These are phyloP conservation scores for Neopipo cinnamomea DNA, from an alignment of 2,113 vertebrate species.

Conservation along the genomic window DNA sequence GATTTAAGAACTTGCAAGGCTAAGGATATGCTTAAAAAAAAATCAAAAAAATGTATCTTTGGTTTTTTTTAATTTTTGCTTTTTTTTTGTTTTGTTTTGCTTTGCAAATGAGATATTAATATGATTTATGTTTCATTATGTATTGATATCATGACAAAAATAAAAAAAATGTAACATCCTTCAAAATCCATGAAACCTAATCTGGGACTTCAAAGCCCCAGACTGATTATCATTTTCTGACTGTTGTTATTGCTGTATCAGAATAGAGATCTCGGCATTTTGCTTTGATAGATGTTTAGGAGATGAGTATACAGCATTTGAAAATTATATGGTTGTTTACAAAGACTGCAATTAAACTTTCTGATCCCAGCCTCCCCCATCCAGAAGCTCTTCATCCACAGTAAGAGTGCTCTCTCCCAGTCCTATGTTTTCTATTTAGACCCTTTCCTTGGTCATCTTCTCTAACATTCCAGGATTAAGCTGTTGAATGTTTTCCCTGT, in stretches of 20 bases:
- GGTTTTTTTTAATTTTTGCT: not conserved
- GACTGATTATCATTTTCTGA: not conserved
- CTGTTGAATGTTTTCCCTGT: not conserved
- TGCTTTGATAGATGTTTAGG: not conserved
- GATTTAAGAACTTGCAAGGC: not conserved
- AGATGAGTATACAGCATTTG: not conserved
- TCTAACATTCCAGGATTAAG: not conserved
- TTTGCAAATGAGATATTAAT: not conserved
- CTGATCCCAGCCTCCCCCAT: not conserved
- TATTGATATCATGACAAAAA: not conserved
- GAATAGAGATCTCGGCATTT: not conserved
- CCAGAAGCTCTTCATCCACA: not conserved
- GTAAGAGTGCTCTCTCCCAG: not conserved
- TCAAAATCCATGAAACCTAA: not conserved
- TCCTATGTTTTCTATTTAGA: not conserved
- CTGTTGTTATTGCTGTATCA: not conserved
- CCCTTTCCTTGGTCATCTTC: not conserved
- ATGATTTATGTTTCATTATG: not conserved
- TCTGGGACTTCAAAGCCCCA: not conserved
- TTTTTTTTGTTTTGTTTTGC: not conserved
- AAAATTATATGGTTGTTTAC: not conserved
- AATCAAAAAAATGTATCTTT: not conserved
- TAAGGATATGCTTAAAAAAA: not conserved
- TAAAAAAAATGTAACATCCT: not conserved
- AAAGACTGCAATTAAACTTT: not conserved